These are phyloP conservation scores for Laspeyria flexula DNA, from an alignment of 2,888 invertebrate genomes.

Conservation along the genomic window DNA sequence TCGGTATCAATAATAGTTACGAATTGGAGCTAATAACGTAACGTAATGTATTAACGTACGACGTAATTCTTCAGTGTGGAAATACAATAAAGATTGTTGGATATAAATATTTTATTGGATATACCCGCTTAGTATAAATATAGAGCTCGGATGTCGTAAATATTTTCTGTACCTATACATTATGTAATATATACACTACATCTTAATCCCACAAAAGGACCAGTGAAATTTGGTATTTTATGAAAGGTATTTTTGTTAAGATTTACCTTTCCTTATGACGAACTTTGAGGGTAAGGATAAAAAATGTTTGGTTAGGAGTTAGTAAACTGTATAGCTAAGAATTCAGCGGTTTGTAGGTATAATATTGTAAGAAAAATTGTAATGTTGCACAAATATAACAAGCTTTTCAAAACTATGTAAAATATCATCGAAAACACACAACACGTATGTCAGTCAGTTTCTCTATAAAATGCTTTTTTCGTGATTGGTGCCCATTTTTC, in stretches of 20 bases:
- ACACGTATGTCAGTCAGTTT: no score
- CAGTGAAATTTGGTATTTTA: slow-evolving; percentile 13
- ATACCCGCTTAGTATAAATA: slow-evolving; percentile 28
- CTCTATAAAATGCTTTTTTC: slow-evolving; percentile 12
- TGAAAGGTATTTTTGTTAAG: slow-evolving; percentile 13
- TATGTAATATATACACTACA: slow-evolving; percentile 19
- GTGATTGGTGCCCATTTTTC: slow-evolving; percentile 3
- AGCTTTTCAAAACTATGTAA: background rate
- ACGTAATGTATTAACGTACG: no score
- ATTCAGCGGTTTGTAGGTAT: background rate
- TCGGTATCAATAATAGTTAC: slow-evolving; percentile 11
- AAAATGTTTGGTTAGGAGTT: slow-evolving; percentile 1
- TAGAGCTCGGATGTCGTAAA: slow-evolving; percentile 21
- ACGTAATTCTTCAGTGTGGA: slow-evolving; percentile 26
- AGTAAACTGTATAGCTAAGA: background rate
- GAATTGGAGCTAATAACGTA: slow-evolving; percentile 17
- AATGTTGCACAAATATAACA: background rate
- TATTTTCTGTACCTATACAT: slow-evolving; percentile 24
- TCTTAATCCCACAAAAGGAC: slow-evolving; percentile 28
- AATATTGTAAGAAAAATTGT: background rate
- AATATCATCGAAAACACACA: no score
- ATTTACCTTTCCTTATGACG: slow-evolving; percentile 8
- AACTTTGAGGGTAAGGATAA: background rate
- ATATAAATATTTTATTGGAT: slow-evolving; percentile 42
- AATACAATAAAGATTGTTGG: slow-evolving; percentile 31